Evolutionary conservation across 2,888 invertebrate genomes (phyloP), one percentile per base, ranked within the genome.

Genomic region (Rutpela maculata): DNA sequence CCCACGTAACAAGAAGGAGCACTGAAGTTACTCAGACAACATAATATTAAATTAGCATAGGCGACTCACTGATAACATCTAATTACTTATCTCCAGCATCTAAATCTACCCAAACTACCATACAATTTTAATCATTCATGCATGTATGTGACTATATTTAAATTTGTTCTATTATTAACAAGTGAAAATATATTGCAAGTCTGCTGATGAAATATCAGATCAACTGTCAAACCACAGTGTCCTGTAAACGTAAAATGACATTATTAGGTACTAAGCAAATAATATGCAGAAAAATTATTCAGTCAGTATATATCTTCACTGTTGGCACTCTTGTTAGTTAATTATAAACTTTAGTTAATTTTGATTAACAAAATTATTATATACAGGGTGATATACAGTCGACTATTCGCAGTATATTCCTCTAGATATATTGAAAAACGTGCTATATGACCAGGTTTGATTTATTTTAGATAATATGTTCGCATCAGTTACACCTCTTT

Each of bases 21-120:
- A 50, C 50, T 50, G 50, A 50, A 50, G 50, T 50, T 50, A 50
- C 50, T 38, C 35, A 60, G 73, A 69, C 75, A 75, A 75, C 65
- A 67, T 72, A 74, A 78, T 76, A 69, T 69, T 78, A 75, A 74
- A 76, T 76, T 63, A 69, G 75, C 72, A 76, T 55, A 74, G 68
- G 71, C 76, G 78, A 76, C 76, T 76, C 26, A 22, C 69, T 74
- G 78, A 74, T 76, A 74, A 63, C 72, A 75, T 78, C 78, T 78
- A 70, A 75, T 77, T 77, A 74, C 75, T 73, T 78, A 78, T 76
- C 75, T 63, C 59, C 62, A 76, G 73, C 70, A 78, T 78, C 78
- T 76, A 75, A 74, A 78, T 78, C 31, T 15, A 10, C 35, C 18
- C n/a, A 35, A 63, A 35, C 62, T 35, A 63, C 35, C 35, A 63